Percentiles rank a stretch among this genome's conserved stretches.
phyloP scores from a whole-genome alignment of 2,888 invertebrate species.

The Rhingia rostrata region DNA sequence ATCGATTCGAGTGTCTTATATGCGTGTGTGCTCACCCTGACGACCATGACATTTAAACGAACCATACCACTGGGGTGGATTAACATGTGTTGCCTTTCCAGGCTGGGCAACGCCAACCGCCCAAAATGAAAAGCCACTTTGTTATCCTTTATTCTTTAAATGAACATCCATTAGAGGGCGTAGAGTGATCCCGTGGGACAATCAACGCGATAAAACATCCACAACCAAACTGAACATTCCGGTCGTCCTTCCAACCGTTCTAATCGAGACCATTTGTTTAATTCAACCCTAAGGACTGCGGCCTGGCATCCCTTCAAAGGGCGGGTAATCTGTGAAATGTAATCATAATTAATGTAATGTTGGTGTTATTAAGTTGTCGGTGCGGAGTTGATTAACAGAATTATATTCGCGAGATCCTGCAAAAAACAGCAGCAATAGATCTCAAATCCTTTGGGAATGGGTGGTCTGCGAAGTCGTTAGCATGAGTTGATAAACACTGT shows the following conservation, averaged over 20 bases:
- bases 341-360: conserved; percentile 71
- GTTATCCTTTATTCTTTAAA: conserved; percentile 15
- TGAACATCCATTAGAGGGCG: conserved; percentile 30
- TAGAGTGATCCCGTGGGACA: conserved; percentile 13
- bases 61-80: background rate
- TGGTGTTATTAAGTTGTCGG: conserved; percentile 61
- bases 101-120: background rate
- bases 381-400: conserved; percentile 67
- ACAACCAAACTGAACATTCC: conserved; percentile 28
- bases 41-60: conserved; percentile 18
- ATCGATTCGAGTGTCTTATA: conserved; percentile 19
- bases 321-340: conserved; percentile 61
- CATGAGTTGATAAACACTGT: conserved; percentile 2
- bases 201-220: conserved; percentile 37
- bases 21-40: conserved; percentile 38
- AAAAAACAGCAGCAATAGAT: background rate
- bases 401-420: conserved; percentile 40
- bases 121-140: conserved; percentile 30
- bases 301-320: conserved; percentile 26
- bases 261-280: conserved; percentile 60
- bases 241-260: conserved; percentile 8
- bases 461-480: conserved; percentile 13
- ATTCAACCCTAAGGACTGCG: conserved; percentile 53
- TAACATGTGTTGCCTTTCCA: conserved; percentile 12
- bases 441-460: background rate